Percentiles rank a stretch among this genome's conserved stretches.
Conservation (phyloP, 2,888 invertebrate genomes). For the Neoascia interrupta region DNA sequence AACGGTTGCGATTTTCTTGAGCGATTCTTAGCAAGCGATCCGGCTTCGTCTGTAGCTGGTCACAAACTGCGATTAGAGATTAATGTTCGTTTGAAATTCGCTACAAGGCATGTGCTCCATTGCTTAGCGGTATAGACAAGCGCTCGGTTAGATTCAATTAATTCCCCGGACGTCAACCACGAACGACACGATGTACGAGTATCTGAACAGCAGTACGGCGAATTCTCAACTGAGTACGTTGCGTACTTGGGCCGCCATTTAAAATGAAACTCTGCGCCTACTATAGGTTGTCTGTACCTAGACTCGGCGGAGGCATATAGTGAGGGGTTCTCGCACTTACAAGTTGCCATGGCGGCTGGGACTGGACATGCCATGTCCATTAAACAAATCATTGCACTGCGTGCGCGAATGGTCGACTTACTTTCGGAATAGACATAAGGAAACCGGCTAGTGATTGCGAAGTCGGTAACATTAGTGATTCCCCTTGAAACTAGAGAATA, state of each 20-base stretch:
- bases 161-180: background rate
- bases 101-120: slow-evolving; percentile 27
- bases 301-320: too few species aligned
- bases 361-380: slow-evolving; percentile 13
- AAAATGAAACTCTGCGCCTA: slow-evolving; percentile 43
- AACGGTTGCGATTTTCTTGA: background rate
- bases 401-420: slow-evolving; percentile 17
- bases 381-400: slow-evolving; percentile 56
- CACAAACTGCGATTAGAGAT: slow-evolving; percentile 28
- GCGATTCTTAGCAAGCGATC: background rate
- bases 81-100: slow-evolving; percentile 9
- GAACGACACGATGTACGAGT: slow-evolving; percentile 29
- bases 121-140: too few species aligned
- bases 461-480: slow-evolving; percentile 18
- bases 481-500: slow-evolving; percentile 20
- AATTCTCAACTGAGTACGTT: slow-evolving; percentile 56
- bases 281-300: background rate
- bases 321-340: slow-evolving; percentile 25
- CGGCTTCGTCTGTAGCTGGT: slow-evolving; percentile 5
- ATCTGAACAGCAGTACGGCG: slow-evolving; percentile 53
- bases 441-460: slow-evolving; percentile 28
- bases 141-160: background rate
- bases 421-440: slow-evolving; percentile 2
- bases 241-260: slow-evolving; percentile 46
- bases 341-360: too few species aligned